Conservation (phyloP, 2,113 vertebrate species). For the Hystrix cristata region DNA sequence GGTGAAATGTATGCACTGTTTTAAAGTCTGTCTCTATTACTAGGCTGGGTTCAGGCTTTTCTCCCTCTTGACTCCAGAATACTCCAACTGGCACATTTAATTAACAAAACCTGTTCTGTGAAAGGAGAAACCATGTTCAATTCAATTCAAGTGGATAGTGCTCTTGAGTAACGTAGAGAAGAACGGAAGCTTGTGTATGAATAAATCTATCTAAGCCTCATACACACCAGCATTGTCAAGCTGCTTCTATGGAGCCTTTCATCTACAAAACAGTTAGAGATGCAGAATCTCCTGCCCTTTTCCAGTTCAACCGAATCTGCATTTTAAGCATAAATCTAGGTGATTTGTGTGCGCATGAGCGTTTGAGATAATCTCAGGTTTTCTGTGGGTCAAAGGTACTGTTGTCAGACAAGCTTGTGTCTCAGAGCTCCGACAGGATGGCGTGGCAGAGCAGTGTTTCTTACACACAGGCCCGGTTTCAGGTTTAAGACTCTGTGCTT, state of each 20-base stretch:
- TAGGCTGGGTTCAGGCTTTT: conserved; percentile 29
- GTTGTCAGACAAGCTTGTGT: neutral
- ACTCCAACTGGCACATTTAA: conserved; percentile 86
- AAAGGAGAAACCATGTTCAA: conserved; percentile 86
- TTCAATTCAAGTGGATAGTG: conserved; percentile 84
- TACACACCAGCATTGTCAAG: neutral
- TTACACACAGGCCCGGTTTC: neutral
- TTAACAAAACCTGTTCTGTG: conserved; percentile 85
- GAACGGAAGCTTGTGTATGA: conserved; percentile 35
- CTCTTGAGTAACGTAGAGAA: conserved; percentile 61
- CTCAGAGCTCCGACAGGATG: neutral
- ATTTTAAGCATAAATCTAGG: neutral
- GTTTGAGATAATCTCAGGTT: neutral
- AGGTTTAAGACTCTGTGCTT: neutral
- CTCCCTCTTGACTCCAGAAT: conserved; percentile 83
- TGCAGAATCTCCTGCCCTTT: neutral
- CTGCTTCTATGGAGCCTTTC: neutral
- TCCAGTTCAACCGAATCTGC: neutral
- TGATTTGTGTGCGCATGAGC: neutral
- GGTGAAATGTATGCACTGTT: conserved; percentile 52
- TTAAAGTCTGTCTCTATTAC: conserved; percentile 75
- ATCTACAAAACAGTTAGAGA: neutral
- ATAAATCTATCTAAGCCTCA: neutral
- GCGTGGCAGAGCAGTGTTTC: fast-evolving
- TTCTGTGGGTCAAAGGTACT: neutral